Percentiles rank a stretch among this genome's conserved stretches.
These are phyloP conservation scores for Heterochromis multidens DNA, from an alignment of 2,113 vertebrate genomes.

Conservation along the genomic window DNA sequence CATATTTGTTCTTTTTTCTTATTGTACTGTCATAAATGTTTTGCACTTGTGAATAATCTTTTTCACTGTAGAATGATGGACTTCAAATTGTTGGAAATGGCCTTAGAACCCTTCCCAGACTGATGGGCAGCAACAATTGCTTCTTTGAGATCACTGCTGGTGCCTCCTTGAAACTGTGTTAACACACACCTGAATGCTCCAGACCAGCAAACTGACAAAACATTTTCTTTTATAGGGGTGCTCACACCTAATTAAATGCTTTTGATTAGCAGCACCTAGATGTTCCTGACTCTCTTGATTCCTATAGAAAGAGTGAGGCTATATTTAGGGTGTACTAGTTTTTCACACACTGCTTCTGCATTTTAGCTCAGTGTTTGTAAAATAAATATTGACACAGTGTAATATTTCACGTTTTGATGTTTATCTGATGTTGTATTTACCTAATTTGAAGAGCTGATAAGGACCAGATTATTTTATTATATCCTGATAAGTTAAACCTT, in stretches of 20 bases:
- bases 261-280: background rate
- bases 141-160: background rate
- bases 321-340: background rate
- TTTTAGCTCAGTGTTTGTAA: background rate
- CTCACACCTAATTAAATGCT: background rate
- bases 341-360: background rate
- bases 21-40: background rate
- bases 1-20: background rate
- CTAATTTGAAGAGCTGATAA: background rate
- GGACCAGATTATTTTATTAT: background rate
- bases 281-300: background rate
- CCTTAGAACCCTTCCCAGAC: background rate
- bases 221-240: background rate
- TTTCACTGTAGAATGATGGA: background rate
- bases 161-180: background rate
- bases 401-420: background rate
- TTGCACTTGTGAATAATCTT: background rate
- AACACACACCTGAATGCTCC: background rate
- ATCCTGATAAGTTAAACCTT: background rate
- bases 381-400: background rate
- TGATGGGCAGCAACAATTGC: background rate
- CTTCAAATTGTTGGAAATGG: background rate
- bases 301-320: background rate
- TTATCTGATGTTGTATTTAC: background rate
- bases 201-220: background rate